A percentile compares a stretch with the other conserved stretches of the same genome.
These are phyloP conservation scores for Drosophila bunnanda DNA, from an alignment of 2,888 invertebrate species.

Conservation along the genomic window DNA sequence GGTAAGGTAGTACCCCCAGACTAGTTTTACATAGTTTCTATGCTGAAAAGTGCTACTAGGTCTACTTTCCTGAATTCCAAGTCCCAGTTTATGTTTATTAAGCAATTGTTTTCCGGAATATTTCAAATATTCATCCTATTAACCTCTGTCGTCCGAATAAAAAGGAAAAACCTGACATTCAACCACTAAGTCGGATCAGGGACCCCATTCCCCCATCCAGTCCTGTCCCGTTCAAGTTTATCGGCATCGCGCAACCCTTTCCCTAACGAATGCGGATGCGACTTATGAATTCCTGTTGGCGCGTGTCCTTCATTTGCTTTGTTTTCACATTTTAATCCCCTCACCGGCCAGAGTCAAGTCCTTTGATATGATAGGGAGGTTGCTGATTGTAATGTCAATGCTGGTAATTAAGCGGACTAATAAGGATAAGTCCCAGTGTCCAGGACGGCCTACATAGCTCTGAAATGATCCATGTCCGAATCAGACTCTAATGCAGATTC, in stretches of 20 bases:
- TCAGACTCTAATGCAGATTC: slow-evolving; percentile 8
- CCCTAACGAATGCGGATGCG: slow-evolving; percentile 26
- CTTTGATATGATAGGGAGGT: slow-evolving; percentile 67
- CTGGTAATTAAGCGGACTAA: slow-evolving; percentile 21
- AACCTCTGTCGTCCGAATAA: slow-evolving; percentile 7
- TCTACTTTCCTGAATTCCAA: neutral
- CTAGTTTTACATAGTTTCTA: too few species aligned
- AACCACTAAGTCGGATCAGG: slow-evolving; percentile 44
- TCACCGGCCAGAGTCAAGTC: slow-evolving; percentile 44
- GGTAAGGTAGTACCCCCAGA: too few species aligned
- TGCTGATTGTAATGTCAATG: slow-evolving; percentile 30
- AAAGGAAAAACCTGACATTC: neutral
- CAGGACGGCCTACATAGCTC: neutral
- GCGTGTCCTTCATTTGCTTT: slow-evolving; percentile 77
- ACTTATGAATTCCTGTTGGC: slow-evolving; percentile 65
- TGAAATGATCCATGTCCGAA: slow-evolving; percentile 14
- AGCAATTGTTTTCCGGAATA: slow-evolving; percentile 2
- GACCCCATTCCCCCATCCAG: neutral
- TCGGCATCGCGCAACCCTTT: slow-evolving; percentile 13
- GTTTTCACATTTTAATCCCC: slow-evolving; percentile 46
- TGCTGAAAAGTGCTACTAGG: too few species aligned
- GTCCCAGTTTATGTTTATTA: neutral
- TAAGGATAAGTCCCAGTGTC: neutral
- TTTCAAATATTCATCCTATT: slow-evolving; percentile 32
- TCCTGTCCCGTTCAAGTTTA: slow-evolving; percentile 13